Base-by-base conservation (phyloP, 2,797 vertebrate genomes). In the Pseudochaenichthys georgianus region DNA sequence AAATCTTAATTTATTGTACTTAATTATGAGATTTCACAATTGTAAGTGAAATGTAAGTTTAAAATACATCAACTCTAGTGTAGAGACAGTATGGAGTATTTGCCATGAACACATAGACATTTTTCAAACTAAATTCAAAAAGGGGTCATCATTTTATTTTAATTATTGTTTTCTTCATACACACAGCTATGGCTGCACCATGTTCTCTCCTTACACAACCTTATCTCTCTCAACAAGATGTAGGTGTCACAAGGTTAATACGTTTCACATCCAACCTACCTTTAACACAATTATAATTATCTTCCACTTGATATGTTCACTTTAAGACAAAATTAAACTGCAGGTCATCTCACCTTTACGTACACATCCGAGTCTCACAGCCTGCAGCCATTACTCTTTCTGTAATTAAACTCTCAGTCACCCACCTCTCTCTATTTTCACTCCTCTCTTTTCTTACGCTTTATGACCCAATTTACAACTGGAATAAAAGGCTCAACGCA, bases 201-300 rank as follows among this genome's bases (percentile, higher is more conserved):
- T 62, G 34, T 0, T 34, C 28, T 73, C 41, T 11, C 64, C 46
- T 17, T 34, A 34, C n/a, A 43, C 31, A 57, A 57, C 13, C 3
- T 64, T 67, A 59, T 60, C 48, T 73, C 19, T 60, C 2, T 46
- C 16, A 63, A n/a, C 63, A 64, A 34, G 34, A 16, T 58, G 21
- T 43, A 41, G 12, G 10, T 48, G 48, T 78, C 72, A 34, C 16
- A 13, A 46, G 48, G 46, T 60, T 34, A 50, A 68, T 41, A 15
- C 61, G 19, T 13, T 31, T 65, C 19, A 16, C 52, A 48, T 60
- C 34, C 34, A 38, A 58, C 21, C 31, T 31, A 31, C 15, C 16
- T 54, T 50, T 48, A 34, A 45, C 48, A 48, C 45, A 34, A 63
- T 64, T 31, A 42, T 50, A 17, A 50, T 45, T 45, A 43, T 61